Percentiles rank a stretch among this genome's conserved stretches.
Evolutionary conservation across 2,797 vertebrate genomes (phyloP).

Genomic region (Ceryle rudis): DNA sequence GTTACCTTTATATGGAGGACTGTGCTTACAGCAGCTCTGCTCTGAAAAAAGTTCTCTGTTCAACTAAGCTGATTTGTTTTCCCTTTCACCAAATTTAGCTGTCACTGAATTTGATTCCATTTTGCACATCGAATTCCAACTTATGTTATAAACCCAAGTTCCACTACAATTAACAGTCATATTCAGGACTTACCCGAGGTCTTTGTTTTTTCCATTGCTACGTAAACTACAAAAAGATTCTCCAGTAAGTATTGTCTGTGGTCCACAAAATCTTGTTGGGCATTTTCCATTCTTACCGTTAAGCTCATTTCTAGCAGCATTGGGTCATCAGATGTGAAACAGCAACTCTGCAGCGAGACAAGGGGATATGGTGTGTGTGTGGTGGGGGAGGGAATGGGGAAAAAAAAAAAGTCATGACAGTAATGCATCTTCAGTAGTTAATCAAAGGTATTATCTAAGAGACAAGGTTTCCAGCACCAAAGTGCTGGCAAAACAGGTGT

Average conservation of each 20-base stretch:
- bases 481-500: not conserved
- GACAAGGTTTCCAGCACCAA: not conserved
- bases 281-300: constrained; percentile 84
- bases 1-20: not conserved
- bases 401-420: not conserved
- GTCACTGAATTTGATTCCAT: not conserved
- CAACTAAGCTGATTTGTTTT: not conserved
- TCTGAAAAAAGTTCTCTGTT: not conserved
- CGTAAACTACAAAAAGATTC: constrained; percentile 92
- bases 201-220: constrained; percentile 81
- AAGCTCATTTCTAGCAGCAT: constrained; percentile 92
- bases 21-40: not conserved
- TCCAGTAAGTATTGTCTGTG: constrained; percentile 93
- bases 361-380: not conserved
- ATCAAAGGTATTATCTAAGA: not conserved
- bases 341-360: constrained; percentile 79
- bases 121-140: not conserved
- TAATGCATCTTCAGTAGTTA: not conserved
- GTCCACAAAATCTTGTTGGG: constrained; percentile 89
- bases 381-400: not conserved
- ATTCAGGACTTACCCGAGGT: constrained; percentile 74
- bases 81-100: not conserved
- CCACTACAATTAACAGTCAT: not conserved
- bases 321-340: constrained; percentile 81
- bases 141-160: not conserved